Base-by-base conservation (phyloP, 2,888 invertebrate genomes). In the Microctonus aethiopoides region DNA sequence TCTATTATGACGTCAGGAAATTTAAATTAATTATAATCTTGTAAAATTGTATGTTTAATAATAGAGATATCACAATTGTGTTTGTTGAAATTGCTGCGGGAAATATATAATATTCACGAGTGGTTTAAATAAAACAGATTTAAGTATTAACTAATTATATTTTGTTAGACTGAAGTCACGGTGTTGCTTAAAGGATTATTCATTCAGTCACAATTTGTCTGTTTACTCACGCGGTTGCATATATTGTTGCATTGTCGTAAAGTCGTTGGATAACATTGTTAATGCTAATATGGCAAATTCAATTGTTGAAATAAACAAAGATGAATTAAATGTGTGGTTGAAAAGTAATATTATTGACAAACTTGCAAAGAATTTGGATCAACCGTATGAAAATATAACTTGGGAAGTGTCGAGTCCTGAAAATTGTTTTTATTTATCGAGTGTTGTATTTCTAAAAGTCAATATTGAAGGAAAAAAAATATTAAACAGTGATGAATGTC, bases 351-450 rank as follows among this genome's bases (percentile, higher is more conserved):
- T 80, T 51, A 62, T 79, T 10, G 63, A 52, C 0, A 71, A 72
- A 54, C 59, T 81, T 16, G 13, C 29, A 0, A 16, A 62, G 4
- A 56, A 34, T 0, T 67, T 79, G 0, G 73, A 69, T 3, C 68
- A 68, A n/a, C 16, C 70, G 7, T 46, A 32, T n/a, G 16, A 71
- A 0, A 59, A 75, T 22, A 67, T 70, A 0, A 62, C 65, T 11
- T 79, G 71, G 70, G 67, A 72, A 0, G 52, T 81, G 2, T 63
- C 75, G 4, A 13, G 61, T 6, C 77, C 78, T 0, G 24, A 29
- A 2, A 74, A 78, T 11, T 61, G 75, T 26, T 72, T 74, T 52
- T 83, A 67, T 61, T 0, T 80, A 2, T 81, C 81, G 2, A 52
- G 34, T 22, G 72, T 79, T 3, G 75, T 71, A 34, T 77, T 78